Base-by-base conservation (phyloP, 2,113 vertebrate species). In the Cheilinus undulatus region DNA sequence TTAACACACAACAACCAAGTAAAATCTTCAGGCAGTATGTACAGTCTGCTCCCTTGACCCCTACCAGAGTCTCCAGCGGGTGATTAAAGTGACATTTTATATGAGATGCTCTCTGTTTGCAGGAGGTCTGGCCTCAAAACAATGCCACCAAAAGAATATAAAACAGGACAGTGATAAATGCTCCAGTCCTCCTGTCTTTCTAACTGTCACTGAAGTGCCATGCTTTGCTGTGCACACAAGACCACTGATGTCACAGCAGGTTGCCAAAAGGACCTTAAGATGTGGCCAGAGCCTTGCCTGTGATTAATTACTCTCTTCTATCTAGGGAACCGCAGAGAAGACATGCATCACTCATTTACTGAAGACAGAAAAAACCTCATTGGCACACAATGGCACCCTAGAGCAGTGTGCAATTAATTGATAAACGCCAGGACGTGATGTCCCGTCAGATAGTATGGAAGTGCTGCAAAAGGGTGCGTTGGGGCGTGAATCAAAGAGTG, bases 351-450 rank as follows among this genome's bases (percentile, higher is more conserved):
- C 69, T 91, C 87, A 87, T 86, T 88, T 84, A 82, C 52, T 65
- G 34, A 81, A 58, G 42, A 69, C 23, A 54, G 28, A 54, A 28
- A 63, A 89, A 86, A 77, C 42, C 78, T 75, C 64, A 83, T 59
- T 76, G 78, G 62, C 71, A 85, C 69, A 86, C 78, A 83, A 89
- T 86, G 84, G 87, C 84, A 86, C 87, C 76, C 82, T 86, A 77
- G 86, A 92, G 83, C 75, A 80, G 87, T 56, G 72, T 78, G 86
- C 91, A 92, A 92, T 92, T 92, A 92, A 92, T 91, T 90, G 90
- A 92, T 92, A 92, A 92, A 92, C 75, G 87, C 61, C 78, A 69
- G 82, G 78, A 91, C 82, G 88, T 88, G 88, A 92, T 90, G 87
- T 91, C 85, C 84, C 73, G 61, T 88, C 81, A 83, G 91, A 92